Percentiles rank a stretch among this genome's conserved stretches.
phyloP scores from a whole-genome alignment of 2,113 vertebrate genomes.

The Cochlearius cochlearius region DNA sequence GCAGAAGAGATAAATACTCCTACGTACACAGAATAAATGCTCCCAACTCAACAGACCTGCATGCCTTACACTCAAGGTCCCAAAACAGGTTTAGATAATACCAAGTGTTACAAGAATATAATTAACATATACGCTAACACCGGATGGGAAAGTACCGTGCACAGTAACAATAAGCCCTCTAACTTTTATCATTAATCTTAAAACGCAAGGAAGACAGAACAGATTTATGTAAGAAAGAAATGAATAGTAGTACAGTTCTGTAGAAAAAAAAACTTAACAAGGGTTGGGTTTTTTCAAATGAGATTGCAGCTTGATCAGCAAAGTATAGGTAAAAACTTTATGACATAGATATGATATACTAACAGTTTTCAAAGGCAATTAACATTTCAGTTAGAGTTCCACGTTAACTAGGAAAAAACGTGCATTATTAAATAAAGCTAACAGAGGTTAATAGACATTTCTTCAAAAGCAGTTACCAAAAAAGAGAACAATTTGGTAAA shows the following conservation, averaged over 20 bases:
- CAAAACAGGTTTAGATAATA: neutral
- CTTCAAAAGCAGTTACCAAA: neutral
- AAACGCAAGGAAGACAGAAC: neutral
- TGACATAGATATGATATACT: neutral
- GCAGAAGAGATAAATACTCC: neutral
- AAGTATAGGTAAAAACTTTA: neutral
- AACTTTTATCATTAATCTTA: neutral
- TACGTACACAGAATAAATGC: neutral
- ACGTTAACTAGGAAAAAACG: neutral
- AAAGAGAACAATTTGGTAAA: neutral
- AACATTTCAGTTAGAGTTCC: neutral
- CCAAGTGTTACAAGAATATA: neutral
- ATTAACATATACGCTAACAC: neutral
- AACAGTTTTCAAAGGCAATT: neutral
- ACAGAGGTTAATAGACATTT: neutral
- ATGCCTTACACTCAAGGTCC: neutral
- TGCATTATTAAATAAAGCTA: neutral
- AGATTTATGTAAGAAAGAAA: neutral
- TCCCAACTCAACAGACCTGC: neutral
- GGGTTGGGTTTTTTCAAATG: neutral
- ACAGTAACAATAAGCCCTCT: neutral
- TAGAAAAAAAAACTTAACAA: neutral
- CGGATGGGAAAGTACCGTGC: neutral
- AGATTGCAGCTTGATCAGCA: neutral
- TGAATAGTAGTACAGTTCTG: neutral